These are phyloP conservation scores for Branchipolynoe longqiensis DNA, from an alignment of 2,888 invertebrate genomes.

Conservation along the genomic window DNA sequence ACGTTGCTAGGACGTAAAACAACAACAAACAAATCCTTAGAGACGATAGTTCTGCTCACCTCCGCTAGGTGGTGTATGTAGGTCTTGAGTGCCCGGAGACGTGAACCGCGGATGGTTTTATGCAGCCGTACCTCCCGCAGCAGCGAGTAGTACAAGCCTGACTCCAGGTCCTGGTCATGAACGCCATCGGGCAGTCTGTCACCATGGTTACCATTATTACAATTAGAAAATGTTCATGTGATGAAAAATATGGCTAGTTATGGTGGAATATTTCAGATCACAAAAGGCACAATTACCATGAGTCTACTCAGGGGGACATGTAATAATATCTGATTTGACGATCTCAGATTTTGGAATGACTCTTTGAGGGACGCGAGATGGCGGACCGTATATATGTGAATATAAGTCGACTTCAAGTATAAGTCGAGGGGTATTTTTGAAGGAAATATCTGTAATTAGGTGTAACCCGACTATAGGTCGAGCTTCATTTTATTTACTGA, in stretches of 20 bases:
- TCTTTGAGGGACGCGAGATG: too few species aligned
- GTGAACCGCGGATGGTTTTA: conserved; percentile 87
- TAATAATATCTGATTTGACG: too few species aligned
- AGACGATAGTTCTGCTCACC: conserved; percentile 69
- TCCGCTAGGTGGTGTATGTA: conserved; percentile 88
- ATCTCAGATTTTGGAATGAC: too few species aligned
- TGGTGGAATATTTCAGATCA: too few species aligned
- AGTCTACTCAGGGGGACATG: too few species aligned
- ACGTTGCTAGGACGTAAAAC: background rate
- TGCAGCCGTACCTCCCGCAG: conserved; percentile 90
- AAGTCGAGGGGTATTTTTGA: too few species aligned
- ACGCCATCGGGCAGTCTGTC: conserved; percentile 80
- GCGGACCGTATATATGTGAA: too few species aligned
- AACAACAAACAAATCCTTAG: background rate
- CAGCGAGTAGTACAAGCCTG: conserved; percentile 90
- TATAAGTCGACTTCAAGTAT: too few species aligned
- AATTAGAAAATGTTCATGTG: background rate
- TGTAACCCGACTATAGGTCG: too few species aligned
- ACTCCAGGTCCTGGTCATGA: conserved; percentile 93
- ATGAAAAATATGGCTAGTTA: background rate
- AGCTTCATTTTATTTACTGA: too few species aligned
- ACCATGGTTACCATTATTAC: background rate
- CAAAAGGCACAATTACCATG: background rate
- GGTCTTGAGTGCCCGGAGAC: conserved; percentile 87
- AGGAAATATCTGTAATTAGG: too few species aligned